Conservation (phyloP, 2,888 invertebrate species). For the Polylopha cassiicola region DNA sequence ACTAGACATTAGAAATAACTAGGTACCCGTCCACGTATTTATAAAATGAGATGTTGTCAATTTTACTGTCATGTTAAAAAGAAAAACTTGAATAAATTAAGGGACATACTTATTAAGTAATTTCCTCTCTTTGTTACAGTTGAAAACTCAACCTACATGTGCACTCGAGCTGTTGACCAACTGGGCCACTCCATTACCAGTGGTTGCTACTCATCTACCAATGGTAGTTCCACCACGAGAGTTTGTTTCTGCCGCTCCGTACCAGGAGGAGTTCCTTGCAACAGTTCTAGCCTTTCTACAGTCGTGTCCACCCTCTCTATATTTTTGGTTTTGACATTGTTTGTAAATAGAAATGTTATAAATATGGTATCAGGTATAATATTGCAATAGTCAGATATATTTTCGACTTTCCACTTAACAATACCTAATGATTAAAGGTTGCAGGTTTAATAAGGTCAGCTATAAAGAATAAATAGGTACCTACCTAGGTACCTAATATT, state of each 20-base stretch:
- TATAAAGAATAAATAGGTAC: too few species aligned
- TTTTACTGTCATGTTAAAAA: too few species aligned
- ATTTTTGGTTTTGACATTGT: conserved; percentile 26
- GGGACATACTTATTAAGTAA: too few species aligned
- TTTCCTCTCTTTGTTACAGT: conserved; percentile 60
- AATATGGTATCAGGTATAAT: conserved; percentile 16
- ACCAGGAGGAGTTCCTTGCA: conserved; percentile 58
- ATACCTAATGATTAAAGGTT: too few species aligned
- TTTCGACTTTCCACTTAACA: too few species aligned
- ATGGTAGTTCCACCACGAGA: conserved; percentile 54
- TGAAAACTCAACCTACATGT: conserved; percentile 83
- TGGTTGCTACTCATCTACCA: conserved; percentile 77
- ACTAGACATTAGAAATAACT: too few species aligned
- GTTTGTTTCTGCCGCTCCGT: conserved; percentile 63
- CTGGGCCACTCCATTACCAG: conserved; percentile 63
- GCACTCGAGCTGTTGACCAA: conserved; percentile 77
- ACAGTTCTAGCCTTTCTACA: conserved; percentile 29
- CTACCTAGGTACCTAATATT: too few species aligned
- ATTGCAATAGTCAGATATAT: conserved; percentile 4
- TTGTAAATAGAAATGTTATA: conserved; percentile 26
- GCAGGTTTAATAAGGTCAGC: too few species aligned
- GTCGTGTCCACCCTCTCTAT: conserved; percentile 27
- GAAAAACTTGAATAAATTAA: too few species aligned
- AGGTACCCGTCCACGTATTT: too few species aligned
- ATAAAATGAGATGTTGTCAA: too few species aligned